Conservation (phyloP, 1,140 invertebrate species). For the Drosophila mayri region DNA sequence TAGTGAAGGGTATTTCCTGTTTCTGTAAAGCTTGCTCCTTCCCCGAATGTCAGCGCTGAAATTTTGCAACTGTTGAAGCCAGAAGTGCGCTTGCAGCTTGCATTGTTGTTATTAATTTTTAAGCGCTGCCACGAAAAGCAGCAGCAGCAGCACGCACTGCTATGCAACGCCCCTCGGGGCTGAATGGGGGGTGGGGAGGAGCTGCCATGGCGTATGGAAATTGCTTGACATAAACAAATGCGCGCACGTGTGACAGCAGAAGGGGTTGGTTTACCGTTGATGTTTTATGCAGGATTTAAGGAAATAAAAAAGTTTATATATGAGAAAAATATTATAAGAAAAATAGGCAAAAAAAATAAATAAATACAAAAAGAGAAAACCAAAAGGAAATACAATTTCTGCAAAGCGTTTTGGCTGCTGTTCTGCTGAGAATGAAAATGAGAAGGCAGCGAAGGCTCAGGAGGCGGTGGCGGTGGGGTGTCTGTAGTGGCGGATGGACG, state of each 20-base stretch:
- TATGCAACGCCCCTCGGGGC: conserved; percentile 18
- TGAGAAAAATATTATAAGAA: conserved; percentile 45
- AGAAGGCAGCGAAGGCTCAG: conserved; percentile 19
- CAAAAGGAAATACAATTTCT: conserved; percentile 60
- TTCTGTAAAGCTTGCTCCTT: background rate
- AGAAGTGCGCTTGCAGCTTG: conserved; percentile 14
- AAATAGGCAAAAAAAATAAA: conserved; percentile 33
- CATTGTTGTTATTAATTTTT: conserved; percentile 71
- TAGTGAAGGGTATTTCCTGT: conserved; percentile 1
- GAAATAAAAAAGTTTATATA: conserved; percentile 23
- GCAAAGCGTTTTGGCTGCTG: conserved; percentile 35
- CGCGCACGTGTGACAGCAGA: conserved; percentile 28
- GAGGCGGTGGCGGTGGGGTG: conserved; percentile 1
- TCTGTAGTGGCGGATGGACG: conserved; percentile 28
- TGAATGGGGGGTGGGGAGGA: background rate
- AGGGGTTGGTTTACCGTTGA: conserved; percentile 48
- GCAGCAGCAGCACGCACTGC: conserved; percentile 35
- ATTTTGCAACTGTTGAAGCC: conserved; percentile 52
- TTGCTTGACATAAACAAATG: conserved; percentile 56
- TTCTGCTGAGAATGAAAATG: conserved; percentile 57
- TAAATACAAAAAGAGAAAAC: conserved; percentile 3
- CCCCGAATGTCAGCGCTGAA: conserved; percentile 41
- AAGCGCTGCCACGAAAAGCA: conserved; percentile 47
- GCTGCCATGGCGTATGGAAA: conserved; percentile 34
- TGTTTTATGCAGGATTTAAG: conserved; percentile 67